Evolutionary conservation across 2,113 vertebrate species (phyloP).

Genomic region (Caranx ignobilis): DNA sequence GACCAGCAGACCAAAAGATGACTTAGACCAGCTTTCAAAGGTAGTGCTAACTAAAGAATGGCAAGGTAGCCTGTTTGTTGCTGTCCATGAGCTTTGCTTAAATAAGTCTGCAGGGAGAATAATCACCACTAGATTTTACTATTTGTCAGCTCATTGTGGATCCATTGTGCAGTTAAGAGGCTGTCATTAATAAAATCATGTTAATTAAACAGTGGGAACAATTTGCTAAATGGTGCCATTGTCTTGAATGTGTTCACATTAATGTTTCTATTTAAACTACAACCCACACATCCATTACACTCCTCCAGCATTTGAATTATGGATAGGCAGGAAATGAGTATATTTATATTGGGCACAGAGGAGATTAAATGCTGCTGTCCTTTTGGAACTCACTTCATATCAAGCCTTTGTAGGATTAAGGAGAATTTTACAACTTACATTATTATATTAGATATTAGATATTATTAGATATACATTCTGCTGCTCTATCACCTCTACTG

Average conservation of each 20-base stretch:
- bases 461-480: not conserved
- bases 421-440: not conserved
- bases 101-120: not conserved
- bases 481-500: not conserved
- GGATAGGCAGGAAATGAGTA: conserved; percentile 63
- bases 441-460: not conserved
- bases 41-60: not conserved
- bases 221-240: conserved; percentile 52
- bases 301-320: conserved; percentile 59
- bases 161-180: not conserved
- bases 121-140: not conserved
- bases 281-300: conserved; percentile 64
- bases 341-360: conserved; percentile 50
- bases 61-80: not conserved
- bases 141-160: not conserved
- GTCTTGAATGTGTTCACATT: conserved; percentile 46
- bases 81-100: not conserved
- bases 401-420: conserved; percentile 14
- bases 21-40: not conserved
- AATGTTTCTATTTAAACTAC: conserved; percentile 61
- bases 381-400: conserved; percentile 1
- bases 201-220: conserved; percentile 55
- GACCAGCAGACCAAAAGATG: not conserved
- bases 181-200: conserved; percentile 35
- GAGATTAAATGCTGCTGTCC: conserved; percentile 47